A percentile compares a stretch with the other conserved stretches of the same genome.
These are phyloP conservation scores for Arrhamphus sclerolepis DNA, from an alignment of 2,797 vertebrate genomes.

Conservation along the genomic window DNA sequence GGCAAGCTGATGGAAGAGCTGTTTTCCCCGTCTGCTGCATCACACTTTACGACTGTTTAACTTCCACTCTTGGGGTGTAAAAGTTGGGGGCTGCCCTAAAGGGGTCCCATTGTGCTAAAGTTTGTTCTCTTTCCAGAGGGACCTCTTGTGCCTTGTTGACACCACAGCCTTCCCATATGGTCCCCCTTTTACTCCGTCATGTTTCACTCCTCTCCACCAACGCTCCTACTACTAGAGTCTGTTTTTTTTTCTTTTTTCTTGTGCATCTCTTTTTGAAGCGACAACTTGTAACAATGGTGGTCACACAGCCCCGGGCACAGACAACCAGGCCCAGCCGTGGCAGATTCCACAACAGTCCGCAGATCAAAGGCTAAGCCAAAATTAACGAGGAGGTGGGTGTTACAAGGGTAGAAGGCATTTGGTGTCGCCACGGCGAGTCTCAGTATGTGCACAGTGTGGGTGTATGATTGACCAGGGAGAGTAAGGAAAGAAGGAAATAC, in stretches of 20 bases:
- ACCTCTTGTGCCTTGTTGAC: constrained; percentile 74
- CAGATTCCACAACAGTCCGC: constrained; percentile 68
- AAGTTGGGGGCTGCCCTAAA: constrained; percentile 61
- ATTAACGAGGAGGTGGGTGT: constrained; percentile 21
- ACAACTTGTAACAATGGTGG: constrained; percentile 50
- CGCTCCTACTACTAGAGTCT: constrained; percentile 4
- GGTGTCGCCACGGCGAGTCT: constrained; percentile 55
- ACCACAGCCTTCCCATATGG: constrained; percentile 53
- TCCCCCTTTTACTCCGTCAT: constrained; percentile 28
- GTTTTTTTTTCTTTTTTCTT: constrained; percentile 3
- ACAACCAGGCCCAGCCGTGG: constrained; percentile 60
- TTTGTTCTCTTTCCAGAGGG: constrained; percentile 74
- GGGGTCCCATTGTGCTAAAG: constrained; percentile 71
- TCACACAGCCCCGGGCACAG: constrained; percentile 34
- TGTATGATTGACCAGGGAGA: constrained; percentile 48
- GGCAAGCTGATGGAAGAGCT: constrained; percentile 66
- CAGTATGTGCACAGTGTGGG: constrained; percentile 46
- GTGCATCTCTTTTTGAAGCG: constrained; percentile 19
- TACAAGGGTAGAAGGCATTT: constrained; percentile 57
- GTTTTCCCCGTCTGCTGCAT: constrained; percentile 50
- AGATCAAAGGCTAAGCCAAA: constrained; percentile 67
- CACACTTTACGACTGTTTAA: constrained; percentile 73
- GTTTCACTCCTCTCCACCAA: constrained; percentile 26
- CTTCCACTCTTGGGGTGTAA: constrained; percentile 72
- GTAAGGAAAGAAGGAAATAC: constrained; percentile 47